A percentile compares a stretch with the other conserved stretches of the same genome.
Evolutionary conservation across 2,113 vertebrate species (phyloP).

Genomic region (Ailuropoda melanoleuca): DNA sequence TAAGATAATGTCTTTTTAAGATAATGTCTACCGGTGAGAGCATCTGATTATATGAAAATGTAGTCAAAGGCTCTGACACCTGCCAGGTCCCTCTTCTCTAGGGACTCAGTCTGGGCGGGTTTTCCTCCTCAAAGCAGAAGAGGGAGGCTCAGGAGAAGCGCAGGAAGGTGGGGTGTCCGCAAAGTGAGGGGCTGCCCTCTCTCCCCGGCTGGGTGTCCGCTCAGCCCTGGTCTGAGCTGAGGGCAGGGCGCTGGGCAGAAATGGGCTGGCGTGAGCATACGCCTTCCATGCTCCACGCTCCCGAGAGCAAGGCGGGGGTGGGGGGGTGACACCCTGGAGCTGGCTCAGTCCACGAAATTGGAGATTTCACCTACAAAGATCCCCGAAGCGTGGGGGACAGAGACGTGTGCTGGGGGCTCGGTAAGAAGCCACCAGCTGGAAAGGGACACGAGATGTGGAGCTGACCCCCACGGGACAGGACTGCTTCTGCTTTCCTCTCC

Average conservation of each 20-base stretch:
- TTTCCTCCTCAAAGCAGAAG: not conserved
- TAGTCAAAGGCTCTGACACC: rapidly evolving
- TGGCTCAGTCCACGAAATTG: rapidly evolving
- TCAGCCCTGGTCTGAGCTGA: not conserved
- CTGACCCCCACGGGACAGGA: not conserved
- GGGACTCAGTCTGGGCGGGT: not conserved
- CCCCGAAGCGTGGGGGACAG: not conserved
- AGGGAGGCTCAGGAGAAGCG: not conserved
- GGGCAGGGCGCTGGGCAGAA: not conserved
- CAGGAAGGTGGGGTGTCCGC: not conserved
- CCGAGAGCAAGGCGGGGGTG: rapidly evolving
- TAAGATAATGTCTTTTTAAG: not conserved
- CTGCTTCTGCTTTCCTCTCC: not conserved
- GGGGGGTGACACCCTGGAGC: no score
- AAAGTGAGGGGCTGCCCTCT: rapidly evolving
- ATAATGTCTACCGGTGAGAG: not conserved
- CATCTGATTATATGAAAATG: not conserved
- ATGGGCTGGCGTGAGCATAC: rapidly evolving
- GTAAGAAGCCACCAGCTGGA: not conserved
- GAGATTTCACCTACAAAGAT: not conserved
- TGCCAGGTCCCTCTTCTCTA: no score
- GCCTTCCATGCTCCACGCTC: not conserved
- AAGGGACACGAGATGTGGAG: not conserved
- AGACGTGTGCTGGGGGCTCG: rapidly evolving
- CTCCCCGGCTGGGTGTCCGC: rapidly evolving